phyloP scores from a whole-genome alignment of 2,113 vertebrate species.

The Puffinus mauretanicus region DNA sequence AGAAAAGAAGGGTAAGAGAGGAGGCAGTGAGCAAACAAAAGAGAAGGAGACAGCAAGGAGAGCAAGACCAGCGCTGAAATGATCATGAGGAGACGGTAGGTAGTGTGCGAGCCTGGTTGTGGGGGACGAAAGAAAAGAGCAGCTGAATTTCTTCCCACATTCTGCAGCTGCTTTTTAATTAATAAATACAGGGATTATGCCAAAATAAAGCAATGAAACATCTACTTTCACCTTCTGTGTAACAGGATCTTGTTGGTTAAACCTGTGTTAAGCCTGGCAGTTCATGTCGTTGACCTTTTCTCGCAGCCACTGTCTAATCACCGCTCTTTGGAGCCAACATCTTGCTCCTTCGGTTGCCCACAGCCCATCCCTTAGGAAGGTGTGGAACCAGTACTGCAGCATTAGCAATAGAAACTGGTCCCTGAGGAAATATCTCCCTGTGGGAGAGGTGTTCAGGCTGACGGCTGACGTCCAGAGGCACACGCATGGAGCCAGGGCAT shows the following conservation, averaged over 20 bases:
- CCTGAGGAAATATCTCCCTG: background rate
- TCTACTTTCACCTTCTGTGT: background rate
- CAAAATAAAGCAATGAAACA: background rate
- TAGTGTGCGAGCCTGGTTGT: background rate
- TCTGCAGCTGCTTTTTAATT: background rate
- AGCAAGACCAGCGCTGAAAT: background rate
- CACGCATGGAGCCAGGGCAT: accelerated
- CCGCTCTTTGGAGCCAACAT: background rate
- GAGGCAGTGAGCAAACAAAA: background rate
- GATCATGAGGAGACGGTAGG: too few relatives aligned
- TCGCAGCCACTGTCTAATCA: background rate
- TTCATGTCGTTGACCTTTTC: background rate
- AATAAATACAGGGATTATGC: background rate
- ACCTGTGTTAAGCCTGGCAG: background rate
- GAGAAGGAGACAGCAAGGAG: background rate
- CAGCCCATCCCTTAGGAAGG: background rate
- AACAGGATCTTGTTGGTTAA: background rate
- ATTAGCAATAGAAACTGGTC: background rate
- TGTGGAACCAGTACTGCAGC: background rate
- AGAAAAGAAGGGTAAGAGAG: background rate
- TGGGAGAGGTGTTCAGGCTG: background rate
- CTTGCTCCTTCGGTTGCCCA: background rate
- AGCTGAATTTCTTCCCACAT: background rate
- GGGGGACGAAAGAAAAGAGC: background rate
- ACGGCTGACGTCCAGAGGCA: background rate